A percentile compares a stretch with the other conserved stretches of the same genome.
These are phyloP conservation scores for Incurvaria masculella DNA, from an alignment of 2,888 invertebrate genomes.

Conservation along the genomic window DNA sequence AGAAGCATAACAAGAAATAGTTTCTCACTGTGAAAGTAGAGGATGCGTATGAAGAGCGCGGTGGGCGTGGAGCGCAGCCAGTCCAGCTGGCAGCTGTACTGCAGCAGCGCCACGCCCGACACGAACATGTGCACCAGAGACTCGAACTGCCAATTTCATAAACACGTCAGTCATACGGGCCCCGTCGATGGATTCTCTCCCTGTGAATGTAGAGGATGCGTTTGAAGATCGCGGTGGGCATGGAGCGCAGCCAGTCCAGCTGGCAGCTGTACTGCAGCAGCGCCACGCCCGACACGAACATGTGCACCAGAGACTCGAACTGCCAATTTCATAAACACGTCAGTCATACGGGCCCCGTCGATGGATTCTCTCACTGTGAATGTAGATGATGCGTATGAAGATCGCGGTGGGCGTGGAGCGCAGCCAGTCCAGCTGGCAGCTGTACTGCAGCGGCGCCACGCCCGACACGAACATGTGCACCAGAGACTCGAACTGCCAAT, in stretches of 20 bases:
- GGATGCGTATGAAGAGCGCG: conserved; percentile 30
- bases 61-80: conserved; percentile 31
- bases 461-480: conserved; percentile 27
- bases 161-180: too few relatives aligned
- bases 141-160: too few relatives aligned
- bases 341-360: too few relatives aligned
- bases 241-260: conserved; percentile 32
- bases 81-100: conserved; percentile 37
- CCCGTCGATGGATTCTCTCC: too few relatives aligned
- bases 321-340: too few relatives aligned
- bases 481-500: conserved; percentile 35
- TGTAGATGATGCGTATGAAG: conserved; percentile 34
- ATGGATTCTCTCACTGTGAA: too few relatives aligned
- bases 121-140: conserved; percentile 28
- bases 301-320: conserved; percentile 33
- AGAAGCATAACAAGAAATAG: too few relatives aligned
- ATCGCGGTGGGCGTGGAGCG: conserved; percentile 29
- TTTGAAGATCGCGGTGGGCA: conserved; percentile 31
- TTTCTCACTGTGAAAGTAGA: conserved; percentile 43
- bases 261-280: conserved; percentile 36
- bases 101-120: conserved; percentile 27
- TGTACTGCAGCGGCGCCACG: conserved; percentile 31
- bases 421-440: conserved; percentile 36
- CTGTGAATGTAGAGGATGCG: conserved; percentile 37
- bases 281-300: conserved; percentile 25